These are phyloP conservation scores for Coregonus clupeaformis DNA, from an alignment of 2,113 vertebrate species.

Conservation along the genomic window DNA sequence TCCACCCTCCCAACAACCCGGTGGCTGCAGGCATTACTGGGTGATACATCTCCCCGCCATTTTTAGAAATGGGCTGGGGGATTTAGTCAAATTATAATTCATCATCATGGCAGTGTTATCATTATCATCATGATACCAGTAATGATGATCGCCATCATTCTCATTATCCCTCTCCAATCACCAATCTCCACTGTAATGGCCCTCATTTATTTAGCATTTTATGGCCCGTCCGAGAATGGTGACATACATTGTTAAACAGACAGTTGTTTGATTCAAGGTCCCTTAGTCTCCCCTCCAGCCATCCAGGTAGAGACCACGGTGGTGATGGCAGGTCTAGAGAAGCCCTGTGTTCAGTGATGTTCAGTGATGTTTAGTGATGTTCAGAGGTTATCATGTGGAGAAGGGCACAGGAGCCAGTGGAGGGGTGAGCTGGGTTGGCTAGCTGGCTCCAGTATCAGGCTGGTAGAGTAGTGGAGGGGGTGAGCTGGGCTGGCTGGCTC, in stretches of 20 bases:
- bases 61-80: constrained; percentile 68
- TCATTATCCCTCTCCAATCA: constrained; percentile 78
- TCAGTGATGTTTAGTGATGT: too few species aligned
- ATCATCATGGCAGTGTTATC: constrained; percentile 69
- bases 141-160: constrained; percentile 76
- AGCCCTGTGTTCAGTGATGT: not conserved
- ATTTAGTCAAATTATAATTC: constrained; percentile 72
- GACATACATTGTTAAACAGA: constrained; percentile 68
- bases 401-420: constrained; percentile 21
- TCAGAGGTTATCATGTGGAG: constrained; percentile 36
- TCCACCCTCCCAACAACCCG: constrained; percentile 25
- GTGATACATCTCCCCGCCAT: constrained; percentile 66
- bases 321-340: not conserved
- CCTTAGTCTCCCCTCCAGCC: constrained; percentile 47
- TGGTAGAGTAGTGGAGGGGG: not conserved
- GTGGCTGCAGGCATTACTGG: constrained; percentile 45
- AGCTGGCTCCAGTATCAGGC: not conserved
- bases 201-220: constrained; percentile 71
- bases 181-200: constrained; percentile 68
- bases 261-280: constrained; percentile 74
- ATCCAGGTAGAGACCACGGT: constrained; percentile 34
- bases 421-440: not conserved
- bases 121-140: constrained; percentile 70
- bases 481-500: too few species aligned
- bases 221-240: constrained; percentile 64